These are phyloP conservation scores for Tenualosa ilisha DNA, from an alignment of 2,797 vertebrate species.

Conservation along the genomic window DNA sequence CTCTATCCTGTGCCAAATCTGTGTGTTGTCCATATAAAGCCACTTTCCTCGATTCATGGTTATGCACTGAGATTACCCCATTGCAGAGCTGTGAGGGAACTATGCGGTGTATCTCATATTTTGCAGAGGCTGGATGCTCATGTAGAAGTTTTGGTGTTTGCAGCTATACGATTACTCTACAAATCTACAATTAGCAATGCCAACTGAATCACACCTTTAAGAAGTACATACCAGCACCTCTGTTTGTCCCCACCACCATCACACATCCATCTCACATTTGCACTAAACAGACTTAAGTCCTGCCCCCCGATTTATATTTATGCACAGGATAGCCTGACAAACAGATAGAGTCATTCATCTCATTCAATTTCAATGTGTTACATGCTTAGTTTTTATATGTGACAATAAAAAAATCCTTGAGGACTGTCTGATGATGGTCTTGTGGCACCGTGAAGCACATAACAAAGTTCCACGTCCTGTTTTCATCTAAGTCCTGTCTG, in stretches of 20 bases:
- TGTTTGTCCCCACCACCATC: too few relatives aligned
- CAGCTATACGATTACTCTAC: too few relatives aligned
- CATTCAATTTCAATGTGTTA: too few relatives aligned
- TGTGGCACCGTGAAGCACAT: neutral
- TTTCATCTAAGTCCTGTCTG: too few relatives aligned
- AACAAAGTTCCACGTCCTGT: neutral
- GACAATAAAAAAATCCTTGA: neutral
- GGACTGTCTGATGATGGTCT: neutral
- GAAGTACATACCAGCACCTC: neutral
- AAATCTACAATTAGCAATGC: too few relatives aligned
- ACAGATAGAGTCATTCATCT: too few relatives aligned
- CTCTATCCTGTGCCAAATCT: neutral
- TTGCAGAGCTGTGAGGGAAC: neutral
- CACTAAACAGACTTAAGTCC: too few relatives aligned
- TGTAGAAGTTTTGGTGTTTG: neutral
- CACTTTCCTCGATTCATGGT: neutral
- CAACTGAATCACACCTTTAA: neutral
- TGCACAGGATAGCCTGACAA: too few relatives aligned
- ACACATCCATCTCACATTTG: too few relatives aligned
- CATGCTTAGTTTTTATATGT: too few relatives aligned
- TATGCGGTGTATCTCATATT: neutral
- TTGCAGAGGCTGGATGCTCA: too few relatives aligned
- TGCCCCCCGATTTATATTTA: too few relatives aligned
- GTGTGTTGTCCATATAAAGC: conserved; percentile 6
- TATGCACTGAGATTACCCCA: neutral